These are phyloP conservation scores for Diabrotica undecimpunctata DNA, from an alignment of 1,140 invertebrate species.

Conservation along the genomic window DNA sequence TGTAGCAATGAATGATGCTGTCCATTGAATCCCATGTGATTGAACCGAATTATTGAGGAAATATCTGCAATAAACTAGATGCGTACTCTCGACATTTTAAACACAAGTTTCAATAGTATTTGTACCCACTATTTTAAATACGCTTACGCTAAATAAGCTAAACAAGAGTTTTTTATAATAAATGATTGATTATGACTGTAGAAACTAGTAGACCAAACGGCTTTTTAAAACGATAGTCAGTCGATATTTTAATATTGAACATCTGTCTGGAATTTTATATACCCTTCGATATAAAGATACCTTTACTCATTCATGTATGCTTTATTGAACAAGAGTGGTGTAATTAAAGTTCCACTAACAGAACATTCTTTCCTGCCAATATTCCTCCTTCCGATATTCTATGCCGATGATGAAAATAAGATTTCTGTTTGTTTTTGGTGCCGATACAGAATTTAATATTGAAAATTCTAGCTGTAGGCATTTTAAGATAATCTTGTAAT, in stretches of 20 bases:
- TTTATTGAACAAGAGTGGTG: conserved; percentile 24
- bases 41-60: too few relatives aligned
- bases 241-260: conserved; percentile 32
- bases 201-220: too few relatives aligned
- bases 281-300: conserved; percentile 29
- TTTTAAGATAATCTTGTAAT: not conserved
- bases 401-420: not conserved
- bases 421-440: not conserved
- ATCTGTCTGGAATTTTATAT: conserved; percentile 26
- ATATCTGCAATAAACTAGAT: too few relatives aligned
- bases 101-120: too few relatives aligned
- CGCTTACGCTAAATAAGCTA: too few relatives aligned
- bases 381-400: not conserved
- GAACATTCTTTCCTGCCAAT: not conserved
- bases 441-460: not conserved
- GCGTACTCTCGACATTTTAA: too few relatives aligned
- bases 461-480: not conserved
- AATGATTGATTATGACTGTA: too few relatives aligned
- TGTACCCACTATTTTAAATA: too few relatives aligned
- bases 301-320: conserved; percentile 33
- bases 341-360: conserved; percentile 3
- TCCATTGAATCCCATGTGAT: too few relatives aligned
- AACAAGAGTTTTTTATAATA: too few relatives aligned
- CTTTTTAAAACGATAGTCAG: too few relatives aligned
- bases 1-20: too few relatives aligned